These are phyloP conservation scores for Cephonodes hylas DNA, from an alignment of 2,888 invertebrate genomes.

Conservation along the genomic window DNA sequence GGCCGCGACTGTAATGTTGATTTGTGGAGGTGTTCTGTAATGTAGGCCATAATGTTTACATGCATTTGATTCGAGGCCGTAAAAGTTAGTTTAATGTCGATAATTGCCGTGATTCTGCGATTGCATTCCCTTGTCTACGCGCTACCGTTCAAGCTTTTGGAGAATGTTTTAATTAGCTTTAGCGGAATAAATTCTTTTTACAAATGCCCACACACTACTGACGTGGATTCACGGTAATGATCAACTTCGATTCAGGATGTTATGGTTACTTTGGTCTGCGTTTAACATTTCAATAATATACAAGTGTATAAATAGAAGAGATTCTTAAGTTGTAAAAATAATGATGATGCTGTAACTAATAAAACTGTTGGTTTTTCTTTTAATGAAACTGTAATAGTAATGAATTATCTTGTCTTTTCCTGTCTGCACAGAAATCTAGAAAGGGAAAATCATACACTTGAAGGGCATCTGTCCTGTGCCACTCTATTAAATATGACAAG, in stretches of 20 bases:
- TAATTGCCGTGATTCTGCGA: slow-evolving; percentile 48
- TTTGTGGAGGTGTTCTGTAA: slow-evolving; percentile 56
- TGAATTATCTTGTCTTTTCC: too few relatives aligned
- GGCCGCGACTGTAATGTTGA: slow-evolving; percentile 51
- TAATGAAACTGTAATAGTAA: too few relatives aligned
- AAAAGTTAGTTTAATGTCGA: slow-evolving; percentile 41
- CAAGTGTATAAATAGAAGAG: not conserved
- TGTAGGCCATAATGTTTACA: slow-evolving; percentile 67
- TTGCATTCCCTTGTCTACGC: not conserved
- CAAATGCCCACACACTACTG: not conserved
- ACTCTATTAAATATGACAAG: too few relatives aligned
- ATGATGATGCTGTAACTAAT: too few relatives aligned
- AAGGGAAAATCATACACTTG: too few relatives aligned
- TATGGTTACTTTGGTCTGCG: not conserved
- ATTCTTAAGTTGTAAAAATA: too few relatives aligned
- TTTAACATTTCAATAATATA: not conserved
- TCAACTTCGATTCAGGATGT: not conserved
- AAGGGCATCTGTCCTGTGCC: too few relatives aligned
- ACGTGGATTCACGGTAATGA: not conserved
- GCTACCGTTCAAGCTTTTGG: not conserved
- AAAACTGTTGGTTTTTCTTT: too few relatives aligned
- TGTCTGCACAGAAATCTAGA: too few relatives aligned
- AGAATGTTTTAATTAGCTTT: slow-evolving; percentile 6
- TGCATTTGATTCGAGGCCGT: slow-evolving; percentile 55
- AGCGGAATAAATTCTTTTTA: not conserved